Percentiles rank a stretch among this genome's conserved stretches.
Evolutionary conservation across 2,888 invertebrate genomes (phyloP).

Genomic region (Andrena minutula): DNA sequence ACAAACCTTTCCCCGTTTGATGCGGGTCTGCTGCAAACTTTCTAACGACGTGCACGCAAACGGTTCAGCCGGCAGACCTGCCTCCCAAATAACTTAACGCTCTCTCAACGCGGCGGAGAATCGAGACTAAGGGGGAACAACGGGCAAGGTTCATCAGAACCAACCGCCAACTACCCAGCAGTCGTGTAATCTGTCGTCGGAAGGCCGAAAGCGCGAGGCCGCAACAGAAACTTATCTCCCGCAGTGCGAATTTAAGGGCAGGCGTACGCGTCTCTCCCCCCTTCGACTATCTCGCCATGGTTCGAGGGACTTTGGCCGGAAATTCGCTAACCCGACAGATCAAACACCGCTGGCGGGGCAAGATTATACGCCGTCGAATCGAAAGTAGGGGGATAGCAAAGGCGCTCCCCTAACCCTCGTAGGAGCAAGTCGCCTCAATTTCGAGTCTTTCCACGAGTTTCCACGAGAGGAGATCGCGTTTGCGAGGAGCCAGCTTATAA

Average conservation of each 20-base stretch:
- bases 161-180: constrained; percentile 31
- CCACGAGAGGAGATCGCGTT: constrained; percentile 29
- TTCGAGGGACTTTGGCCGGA: constrained; percentile 44
- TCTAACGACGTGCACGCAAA: constrained; percentile 6
- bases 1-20: constrained; percentile 8
- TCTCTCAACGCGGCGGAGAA: neutral
- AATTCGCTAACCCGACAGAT: constrained; percentile 58
- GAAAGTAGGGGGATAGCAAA: constrained; percentile 41
- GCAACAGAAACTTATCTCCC: constrained; percentile 54
- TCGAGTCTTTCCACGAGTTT: constrained; percentile 38
- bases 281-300: constrained; percentile 2
- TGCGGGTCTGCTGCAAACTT: neutral
- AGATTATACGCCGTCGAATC: constrained; percentile 55
- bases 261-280: constrained; percentile 36
- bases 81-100: constrained; percentile 29
- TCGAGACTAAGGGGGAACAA: constrained; percentile 7
- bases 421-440: constrained; percentile 33
- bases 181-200: constrained; percentile 61
- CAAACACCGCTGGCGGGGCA: constrained; percentile 45
- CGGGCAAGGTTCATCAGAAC: constrained; percentile 38
- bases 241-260: constrained; percentile 23
- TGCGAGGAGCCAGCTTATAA: constrained; percentile 42
- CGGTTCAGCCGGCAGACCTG: neutral
- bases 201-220: constrained; percentile 30
- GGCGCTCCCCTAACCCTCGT: constrained; percentile 15